Base-by-base conservation (phyloP, 2,888 invertebrate genomes). In the Melieria picta region DNA sequence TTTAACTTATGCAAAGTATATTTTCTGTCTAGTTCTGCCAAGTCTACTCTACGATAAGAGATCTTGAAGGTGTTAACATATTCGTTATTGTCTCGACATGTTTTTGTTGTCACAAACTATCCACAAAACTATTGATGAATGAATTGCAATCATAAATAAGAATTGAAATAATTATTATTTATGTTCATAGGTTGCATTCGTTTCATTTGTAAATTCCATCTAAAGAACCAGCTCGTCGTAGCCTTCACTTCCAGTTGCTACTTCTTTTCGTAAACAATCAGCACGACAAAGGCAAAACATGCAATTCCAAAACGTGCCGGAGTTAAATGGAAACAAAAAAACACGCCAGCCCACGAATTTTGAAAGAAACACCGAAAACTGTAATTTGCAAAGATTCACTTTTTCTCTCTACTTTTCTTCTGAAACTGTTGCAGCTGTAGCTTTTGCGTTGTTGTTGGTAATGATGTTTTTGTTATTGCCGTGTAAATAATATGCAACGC, bases 321-420 rank as follows among this genome's bases (percentile, higher is more conserved):
- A 52, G 42, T 13, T 7, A 62, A 62, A 43, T 7, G 5, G 6
- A 43, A 62, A 62, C 5, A 45, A 10, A 62, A 62, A 30, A 30
- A 30, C 30, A 30, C 30, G 30, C 30, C 1, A 30, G 3, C 2
- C 30, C 30, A 30, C 30, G 3, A 30, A 30, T 30, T 62, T 62
- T 50, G 47, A 57, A 71, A 58, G 57, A 68, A 65, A 10, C 55
- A 43, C 71, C 71, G 48, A 71, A 65, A 72, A 56, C 56, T 63
- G 69, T 72, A 72, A 72, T 72, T 72, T 72, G 65, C 69, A 63
- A 68, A 16, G 48, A 61, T 52, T 45, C 16, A 52, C 52, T 52
- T 68, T 16, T 52, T 68, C 61, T 68, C 61, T 71, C 60, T 61
- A 62, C 13, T 76, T 70, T 61, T 68, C 30, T 30, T 30, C 46